Percentiles rank a stretch among this genome's conserved stretches.
Conservation (phyloP, 2,888 invertebrate species). For the Agrochola macilenta region DNA sequence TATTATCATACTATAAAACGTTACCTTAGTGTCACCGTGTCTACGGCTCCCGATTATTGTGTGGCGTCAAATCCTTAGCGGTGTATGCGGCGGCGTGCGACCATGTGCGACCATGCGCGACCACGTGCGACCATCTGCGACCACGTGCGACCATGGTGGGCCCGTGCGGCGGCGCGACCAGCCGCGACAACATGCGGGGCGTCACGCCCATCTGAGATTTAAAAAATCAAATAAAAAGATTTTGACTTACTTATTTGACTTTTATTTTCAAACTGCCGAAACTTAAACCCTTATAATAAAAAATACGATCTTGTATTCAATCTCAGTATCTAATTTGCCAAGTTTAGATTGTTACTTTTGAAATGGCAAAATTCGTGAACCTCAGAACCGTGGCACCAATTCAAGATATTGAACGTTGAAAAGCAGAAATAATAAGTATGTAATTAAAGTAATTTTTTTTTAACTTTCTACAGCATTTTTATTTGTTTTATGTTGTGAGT, state of each 20-base stretch:
- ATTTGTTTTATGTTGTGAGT: no score
- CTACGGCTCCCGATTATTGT: constrained; percentile 56
- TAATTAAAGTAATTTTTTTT: no score
- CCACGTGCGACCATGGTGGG: constrained; percentile 38
- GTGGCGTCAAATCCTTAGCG: constrained; percentile 55
- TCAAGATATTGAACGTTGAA: neutral
- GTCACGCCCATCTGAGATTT: constrained; percentile 69
- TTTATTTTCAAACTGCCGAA: constrained; percentile 54
- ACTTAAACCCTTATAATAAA: neutral
- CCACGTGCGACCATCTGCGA: constrained; percentile 8
- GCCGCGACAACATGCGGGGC: constrained; percentile 58
- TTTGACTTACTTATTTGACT: constrained; percentile 66
- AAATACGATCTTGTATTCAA: neutral
- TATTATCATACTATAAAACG: constrained; percentile 74
- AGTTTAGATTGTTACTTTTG: neutral
- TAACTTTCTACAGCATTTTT: no score
- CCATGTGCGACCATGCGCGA: constrained; percentile 32
- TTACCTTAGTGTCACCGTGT: constrained; percentile 60
- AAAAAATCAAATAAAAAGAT: constrained; percentile 82
- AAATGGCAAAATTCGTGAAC: neutral
- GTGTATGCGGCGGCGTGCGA: constrained; percentile 48
- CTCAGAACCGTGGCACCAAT: neutral
- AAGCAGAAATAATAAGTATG: neutral
- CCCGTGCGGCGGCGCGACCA: constrained; percentile 47
- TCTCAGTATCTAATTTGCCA: neutral